A percentile compares a stretch with the other conserved stretches of the same genome.
phyloP scores from a whole-genome alignment of 2,888 invertebrate species.

The Standfussiana lucernea region DNA sequence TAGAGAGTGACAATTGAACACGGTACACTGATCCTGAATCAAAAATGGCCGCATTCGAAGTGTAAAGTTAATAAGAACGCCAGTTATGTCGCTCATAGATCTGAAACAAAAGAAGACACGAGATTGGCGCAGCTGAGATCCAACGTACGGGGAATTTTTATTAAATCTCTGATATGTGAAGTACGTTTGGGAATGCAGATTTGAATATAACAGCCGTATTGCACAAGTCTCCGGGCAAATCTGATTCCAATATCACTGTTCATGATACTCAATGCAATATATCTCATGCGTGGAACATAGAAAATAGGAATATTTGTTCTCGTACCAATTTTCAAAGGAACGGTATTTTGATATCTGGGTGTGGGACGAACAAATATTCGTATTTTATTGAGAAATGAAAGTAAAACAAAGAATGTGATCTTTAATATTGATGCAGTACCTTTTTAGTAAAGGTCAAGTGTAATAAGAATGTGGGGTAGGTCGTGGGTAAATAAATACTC shows the following conservation, averaged over 20 bases:
- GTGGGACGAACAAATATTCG: slow-evolving; percentile 38
- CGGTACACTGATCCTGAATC: not conserved
- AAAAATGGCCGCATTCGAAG: slow-evolving; percentile 5
- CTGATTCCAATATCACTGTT: slow-evolving; percentile 77
- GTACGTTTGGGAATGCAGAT: slow-evolving; percentile 81
- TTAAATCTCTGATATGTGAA: slow-evolving; percentile 84
- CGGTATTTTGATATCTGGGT: slow-evolving; percentile 45
- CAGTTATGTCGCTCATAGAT: slow-evolving; percentile 55
- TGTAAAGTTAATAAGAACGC: slow-evolving; percentile 37
- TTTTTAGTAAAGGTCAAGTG: slow-evolving; percentile 29
- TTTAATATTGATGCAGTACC: slow-evolving; percentile 27
- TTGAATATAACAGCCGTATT: slow-evolving; percentile 79
- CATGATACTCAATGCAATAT: slow-evolving; percentile 75
- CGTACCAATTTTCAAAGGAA: slow-evolving; percentile 30
- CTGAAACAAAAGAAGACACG: slow-evolving; percentile 71
- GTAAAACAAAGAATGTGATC: slow-evolving; percentile 17
- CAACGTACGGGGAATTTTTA: slow-evolving; percentile 78
- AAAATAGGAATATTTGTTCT: slow-evolving; percentile 60
- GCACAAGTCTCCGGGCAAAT: slow-evolving; percentile 66
- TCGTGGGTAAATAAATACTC: not conserved
- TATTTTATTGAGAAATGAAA: slow-evolving; percentile 54
- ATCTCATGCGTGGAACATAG: slow-evolving; percentile 63
- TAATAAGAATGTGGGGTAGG: slow-evolving; percentile 4
- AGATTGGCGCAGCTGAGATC: slow-evolving; percentile 75
- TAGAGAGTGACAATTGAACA: not conserved